Conservation (phyloP, 2,113 vertebrate species). For the Oncorhynchus mykiss region DNA sequence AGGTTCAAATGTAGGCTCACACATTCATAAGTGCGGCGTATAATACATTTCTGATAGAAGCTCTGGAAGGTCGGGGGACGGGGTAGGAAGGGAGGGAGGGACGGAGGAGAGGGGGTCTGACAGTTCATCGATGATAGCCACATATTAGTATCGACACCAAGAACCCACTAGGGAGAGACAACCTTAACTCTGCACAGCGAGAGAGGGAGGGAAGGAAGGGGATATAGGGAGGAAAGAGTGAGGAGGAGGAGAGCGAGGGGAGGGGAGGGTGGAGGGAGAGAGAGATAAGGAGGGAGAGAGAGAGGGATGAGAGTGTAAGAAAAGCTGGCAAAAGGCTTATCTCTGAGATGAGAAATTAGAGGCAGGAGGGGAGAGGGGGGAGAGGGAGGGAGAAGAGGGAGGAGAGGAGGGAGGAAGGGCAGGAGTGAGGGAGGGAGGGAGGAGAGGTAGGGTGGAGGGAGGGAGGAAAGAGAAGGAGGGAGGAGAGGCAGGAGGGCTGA, state of each 20-base stretch:
- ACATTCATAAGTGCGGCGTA: background rate
- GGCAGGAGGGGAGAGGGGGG: too few species aligned
- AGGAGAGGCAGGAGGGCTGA: too few species aligned
- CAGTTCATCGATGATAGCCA: constrained; percentile 67
- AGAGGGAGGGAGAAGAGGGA: too few species aligned
- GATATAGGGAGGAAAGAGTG: background rate
- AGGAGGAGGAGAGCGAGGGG: too few species aligned
- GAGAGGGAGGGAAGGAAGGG: constrained; percentile 24
- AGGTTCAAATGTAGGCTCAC: background rate
- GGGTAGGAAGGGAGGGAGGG: background rate
- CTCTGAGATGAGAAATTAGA: constrained; percentile 33
- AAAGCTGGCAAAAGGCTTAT: constrained; percentile 50
- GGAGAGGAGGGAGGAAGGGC: too few species aligned
- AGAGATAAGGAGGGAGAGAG: background rate
- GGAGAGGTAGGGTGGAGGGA: too few species aligned
- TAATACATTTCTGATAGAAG: constrained; percentile 1
- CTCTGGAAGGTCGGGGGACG: constrained; percentile 51
- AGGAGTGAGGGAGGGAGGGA: too few species aligned
- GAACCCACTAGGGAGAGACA: constrained; percentile 56
- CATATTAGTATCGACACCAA: constrained; percentile 70
- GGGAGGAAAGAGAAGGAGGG: too few species aligned
- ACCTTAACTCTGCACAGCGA: constrained; percentile 70
- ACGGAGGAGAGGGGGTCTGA: constrained; percentile 45
- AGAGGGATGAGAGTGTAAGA: constrained; percentile 50
- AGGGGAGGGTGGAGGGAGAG: background rate